A percentile compares a stretch with the other conserved stretches of the same genome.
These are phyloP conservation scores for Patiria miniata DNA, from an alignment of 35 echinoderm and acorn worm genomes.

Conservation along the genomic window DNA sequence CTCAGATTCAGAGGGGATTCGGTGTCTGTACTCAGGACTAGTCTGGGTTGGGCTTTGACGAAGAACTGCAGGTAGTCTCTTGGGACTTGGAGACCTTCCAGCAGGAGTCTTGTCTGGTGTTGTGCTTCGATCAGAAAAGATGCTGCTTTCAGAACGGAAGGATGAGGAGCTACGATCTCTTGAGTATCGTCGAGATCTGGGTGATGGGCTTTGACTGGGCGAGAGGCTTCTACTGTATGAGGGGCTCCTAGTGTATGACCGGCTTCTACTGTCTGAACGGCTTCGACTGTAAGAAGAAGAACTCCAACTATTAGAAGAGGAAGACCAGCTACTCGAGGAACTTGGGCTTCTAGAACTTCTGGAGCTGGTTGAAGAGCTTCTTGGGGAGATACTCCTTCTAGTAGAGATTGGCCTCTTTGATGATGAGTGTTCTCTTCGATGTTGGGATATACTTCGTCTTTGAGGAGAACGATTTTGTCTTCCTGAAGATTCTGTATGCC, in stretches of 20 bases:
- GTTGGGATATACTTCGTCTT: not conserved
- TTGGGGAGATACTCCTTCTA: not conserved
- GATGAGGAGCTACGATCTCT: not conserved
- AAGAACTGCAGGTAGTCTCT: not conserved
- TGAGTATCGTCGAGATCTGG: not conserved
- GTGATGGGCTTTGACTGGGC: not conserved
- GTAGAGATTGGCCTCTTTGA: not conserved
- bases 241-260: not conserved
- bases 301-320: constrained; percentile 16
- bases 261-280: no score
- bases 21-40: not conserved
- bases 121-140: not conserved
- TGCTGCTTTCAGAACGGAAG: not conserved
- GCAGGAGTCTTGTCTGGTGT: not conserved
- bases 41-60: not conserved
- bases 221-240: not conserved
- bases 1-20: not conserved
- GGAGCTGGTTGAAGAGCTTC: constrained; percentile 6
- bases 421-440: not conserved
- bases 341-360: constrained; percentile 13
- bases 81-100: constrained; percentile 2
- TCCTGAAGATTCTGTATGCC: not conserved
- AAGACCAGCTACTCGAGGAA: constrained; percentile 43
- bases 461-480: not conserved
- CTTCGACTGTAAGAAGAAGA: constrained; percentile 3